Base-by-base conservation (phyloP, 2,888 invertebrate genomes). In the Spodoptera exigua region DNA sequence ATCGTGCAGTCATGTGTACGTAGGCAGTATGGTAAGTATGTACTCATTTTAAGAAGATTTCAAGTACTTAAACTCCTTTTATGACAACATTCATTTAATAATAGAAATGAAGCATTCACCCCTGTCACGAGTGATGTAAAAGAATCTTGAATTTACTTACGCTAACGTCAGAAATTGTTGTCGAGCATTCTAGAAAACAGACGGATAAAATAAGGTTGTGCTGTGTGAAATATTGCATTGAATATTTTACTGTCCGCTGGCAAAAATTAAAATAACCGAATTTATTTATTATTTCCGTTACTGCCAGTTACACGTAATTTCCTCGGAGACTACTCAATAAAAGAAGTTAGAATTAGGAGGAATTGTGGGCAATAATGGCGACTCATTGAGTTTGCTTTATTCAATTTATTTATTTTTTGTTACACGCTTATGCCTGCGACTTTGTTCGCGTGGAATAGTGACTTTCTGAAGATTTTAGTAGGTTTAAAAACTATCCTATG, bases 271-370 rank as follows among this genome's bases (percentile, higher is more conserved):
- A 70, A 54, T 63, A 54, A 34, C 48, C 14, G 9, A 66, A 70
- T 70, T 70, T 41, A 37, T 21, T 32, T 49, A 70, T 45, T 45
- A 64, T 21, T 16, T 61, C 48, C 40, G 21, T 34, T 14, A 36
- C 45, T 45, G 65, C 18, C 64, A 63, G 40, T 46, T 18, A 40
- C 10, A 16, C 48, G 44, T 66, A 46, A 66, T 66, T 66, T 66
- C 65, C 65, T 64, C 14, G 10, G 65, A 71, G 71, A 66, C 40
- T 70, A 34, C 48, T 54, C 40, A n/a, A 64, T 41, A 49, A 70
- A 35, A n/a, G 40, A 48, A 9, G 12, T 45, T 37, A 4, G 64
- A 35, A 64, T 63, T 63, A 54, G 45, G 36, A 12, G 27, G 2
- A 54, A 49, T 41, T 48, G 39, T 45, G 44, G 16, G 11, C 35